A percentile compares a stretch with the other conserved stretches of the same genome.
Evolutionary conservation across 2,888 invertebrate species (phyloP).

Genomic region (Pachymerium ferrugineum): DNA sequence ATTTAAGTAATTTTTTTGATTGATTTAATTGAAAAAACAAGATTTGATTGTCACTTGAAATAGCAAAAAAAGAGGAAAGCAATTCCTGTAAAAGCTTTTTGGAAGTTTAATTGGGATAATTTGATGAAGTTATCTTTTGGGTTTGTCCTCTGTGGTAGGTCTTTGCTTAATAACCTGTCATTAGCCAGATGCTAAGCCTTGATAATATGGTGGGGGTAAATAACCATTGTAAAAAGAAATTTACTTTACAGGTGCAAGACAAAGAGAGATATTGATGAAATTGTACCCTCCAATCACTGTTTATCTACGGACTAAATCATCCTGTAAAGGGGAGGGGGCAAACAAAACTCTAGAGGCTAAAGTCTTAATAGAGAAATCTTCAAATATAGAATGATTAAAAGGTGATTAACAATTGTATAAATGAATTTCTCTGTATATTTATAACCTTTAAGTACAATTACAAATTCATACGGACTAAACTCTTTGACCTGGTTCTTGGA

Average conservation of each 20-base stretch:
- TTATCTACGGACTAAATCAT: neutral
- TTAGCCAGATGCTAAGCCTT: constrained; percentile 12
- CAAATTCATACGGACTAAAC: too few relatives aligned
- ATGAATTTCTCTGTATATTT: too few relatives aligned
- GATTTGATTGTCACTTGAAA: neutral
- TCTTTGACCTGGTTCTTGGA: too few relatives aligned
- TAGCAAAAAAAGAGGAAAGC: neutral
- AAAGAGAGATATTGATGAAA: constrained; percentile 19
- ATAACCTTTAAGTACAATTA: too few relatives aligned
- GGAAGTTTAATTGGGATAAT: constrained; percentile 15
- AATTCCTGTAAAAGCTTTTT: constrained; percentile 4
- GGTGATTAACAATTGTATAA: too few relatives aligned
- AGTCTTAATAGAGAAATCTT: too few relatives aligned
- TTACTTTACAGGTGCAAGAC: neutral
- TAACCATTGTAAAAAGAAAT: constrained; percentile 15
- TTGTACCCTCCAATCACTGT: constrained; percentile 15
- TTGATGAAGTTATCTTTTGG: constrained; percentile 18
- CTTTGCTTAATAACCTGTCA: constrained; percentile 9
- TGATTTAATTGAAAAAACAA: neutral
- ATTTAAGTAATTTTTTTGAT: too few relatives aligned
- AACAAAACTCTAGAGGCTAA: neutral
- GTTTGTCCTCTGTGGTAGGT: constrained; percentile 18
- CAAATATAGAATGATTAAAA: too few relatives aligned
- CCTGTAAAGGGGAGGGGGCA: neutral
- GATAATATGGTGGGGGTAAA: constrained; percentile 10